Evolutionary conservation across 2,888 invertebrate genomes (phyloP).

Genomic region (Dryobota labecula): DNA sequence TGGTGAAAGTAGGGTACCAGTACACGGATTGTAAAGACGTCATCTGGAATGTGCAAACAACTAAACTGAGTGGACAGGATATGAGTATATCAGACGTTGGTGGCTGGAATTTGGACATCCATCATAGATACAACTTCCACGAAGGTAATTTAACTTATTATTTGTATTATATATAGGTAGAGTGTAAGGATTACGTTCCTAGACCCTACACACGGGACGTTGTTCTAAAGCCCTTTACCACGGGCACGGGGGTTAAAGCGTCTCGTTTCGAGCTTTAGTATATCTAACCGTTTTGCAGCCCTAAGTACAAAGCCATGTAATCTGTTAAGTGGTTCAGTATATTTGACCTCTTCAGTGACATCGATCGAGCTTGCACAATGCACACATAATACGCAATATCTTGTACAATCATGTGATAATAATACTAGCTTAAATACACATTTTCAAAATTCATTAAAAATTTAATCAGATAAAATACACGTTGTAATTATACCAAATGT

Average conservation of each 20-base stretch:
- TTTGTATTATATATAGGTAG: slow-evolving; percentile 8
- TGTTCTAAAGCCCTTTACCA: slow-evolving; percentile 38
- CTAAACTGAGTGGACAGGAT: slow-evolving; percentile 98
- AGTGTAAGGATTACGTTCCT: slow-evolving; percentile 12
- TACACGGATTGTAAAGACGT: slow-evolving; percentile 97
- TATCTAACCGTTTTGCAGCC: slow-evolving; percentile 53
- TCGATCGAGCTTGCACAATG: slow-evolving; percentile 36
- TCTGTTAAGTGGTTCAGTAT: slow-evolving; percentile 66
- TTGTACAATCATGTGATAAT: slow-evolving; percentile 12
- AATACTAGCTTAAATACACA: background rate
- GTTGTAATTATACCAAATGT: background rate
- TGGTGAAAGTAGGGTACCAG: slow-evolving; percentile 98
- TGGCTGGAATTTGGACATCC: slow-evolving; percentile 99
- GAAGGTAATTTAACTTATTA: slow-evolving; percentile 92
- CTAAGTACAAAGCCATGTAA: slow-evolving; percentile 67
- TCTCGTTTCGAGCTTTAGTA: slow-evolving; percentile 51
- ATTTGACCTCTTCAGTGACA: slow-evolving; percentile 58
- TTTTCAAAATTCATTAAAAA: background rate
- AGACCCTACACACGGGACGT: background rate
- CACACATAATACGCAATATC: slow-evolving; percentile 21
- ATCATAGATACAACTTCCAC: slow-evolving; percentile 99
- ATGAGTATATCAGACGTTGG: slow-evolving; percentile 99
- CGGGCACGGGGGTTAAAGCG: slow-evolving; percentile 18
- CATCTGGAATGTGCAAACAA: slow-evolving; percentile 99
- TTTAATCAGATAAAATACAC: background rate